Evolutionary conservation across 2,888 invertebrate species (phyloP), one percentile per base, ranked within the genome.

Genomic region (Lapara coniferarum): DNA sequence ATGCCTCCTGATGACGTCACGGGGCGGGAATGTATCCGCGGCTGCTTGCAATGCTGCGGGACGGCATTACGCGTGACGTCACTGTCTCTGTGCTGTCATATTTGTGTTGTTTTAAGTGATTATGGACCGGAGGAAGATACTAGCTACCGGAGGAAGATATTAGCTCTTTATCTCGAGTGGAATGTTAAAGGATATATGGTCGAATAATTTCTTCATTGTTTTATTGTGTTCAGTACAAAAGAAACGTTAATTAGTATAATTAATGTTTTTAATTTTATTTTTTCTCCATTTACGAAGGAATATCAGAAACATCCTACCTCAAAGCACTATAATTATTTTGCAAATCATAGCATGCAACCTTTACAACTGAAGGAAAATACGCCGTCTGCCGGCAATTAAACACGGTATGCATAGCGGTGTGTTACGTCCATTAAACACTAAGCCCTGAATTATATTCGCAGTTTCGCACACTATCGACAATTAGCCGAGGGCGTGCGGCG

Each of bases 391-490:
- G 46, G 49, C 49, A 46, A 63, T 37, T 63, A 49, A 63, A 19
- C 44, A 19, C 59, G 59, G 72, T 67, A 49, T 55, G 68, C 67
- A 74, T 78, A 81, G 75, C 81, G 75, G 77, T 71, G n/a, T 72
- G 77, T 78, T 72, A 77, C 77, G 75, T 75, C 71, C 73, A 70
- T 74, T 81, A 80, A 79, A 74, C 73, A 74, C 67, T 69, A 69
- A 74, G 73, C 73, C 77, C 76, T 79, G 77, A 82, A 82, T 85
- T 83, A 85, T 73, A 72, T 80, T 77, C 73, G 74, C 71, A 85
- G 72, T 72, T 80, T 77, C 73, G 74, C 71, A 76, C 70, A 75
- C 74, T 72, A 74, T 74, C 73, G 74, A 77, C 80, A 85, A 87
- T 87, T 84, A 86, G 77, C 70, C 74, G 75, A 4, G 78, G 76